phyloP scores from a whole-genome alignment of 2,113 vertebrate genomes.

The Mirounga angustirostris region DNA sequence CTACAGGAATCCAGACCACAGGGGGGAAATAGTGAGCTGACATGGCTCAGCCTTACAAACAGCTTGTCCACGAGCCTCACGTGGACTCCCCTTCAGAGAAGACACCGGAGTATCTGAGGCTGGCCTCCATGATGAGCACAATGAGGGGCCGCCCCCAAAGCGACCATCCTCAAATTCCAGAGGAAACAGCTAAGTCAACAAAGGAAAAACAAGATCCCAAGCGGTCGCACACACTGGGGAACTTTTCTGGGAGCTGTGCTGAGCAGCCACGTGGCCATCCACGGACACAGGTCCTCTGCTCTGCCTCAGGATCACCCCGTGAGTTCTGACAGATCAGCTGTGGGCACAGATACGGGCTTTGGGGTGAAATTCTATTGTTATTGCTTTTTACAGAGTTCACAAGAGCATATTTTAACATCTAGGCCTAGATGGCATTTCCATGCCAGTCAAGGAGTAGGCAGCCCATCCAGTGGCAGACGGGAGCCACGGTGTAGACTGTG shows the following conservation, averaged over 20 bases:
- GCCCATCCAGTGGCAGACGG: fast-evolving
- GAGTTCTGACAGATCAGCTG: fast-evolving
- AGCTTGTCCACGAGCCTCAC: neutral
- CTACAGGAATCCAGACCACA: neutral
- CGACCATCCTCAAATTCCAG: neutral
- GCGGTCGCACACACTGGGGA: neutral
- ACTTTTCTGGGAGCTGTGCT: neutral
- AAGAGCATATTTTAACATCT: neutral
- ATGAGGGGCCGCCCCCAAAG: neutral
- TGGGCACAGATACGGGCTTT: neutral
- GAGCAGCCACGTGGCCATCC: fast-evolving
- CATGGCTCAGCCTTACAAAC: fast-evolving
- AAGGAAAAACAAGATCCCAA: neutral
- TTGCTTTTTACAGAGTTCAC: neutral
- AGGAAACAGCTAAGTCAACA: neutral
- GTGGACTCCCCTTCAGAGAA: neutral
- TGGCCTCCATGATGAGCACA: too few relatives aligned
- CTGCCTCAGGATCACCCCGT: neutral
- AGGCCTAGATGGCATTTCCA: neutral
- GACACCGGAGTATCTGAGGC: neutral
- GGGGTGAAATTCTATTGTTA: neutral
- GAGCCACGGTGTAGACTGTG: too few relatives aligned
- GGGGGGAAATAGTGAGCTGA: neutral
- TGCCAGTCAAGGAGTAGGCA: too few relatives aligned
- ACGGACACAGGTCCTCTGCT: neutral